Evolutionary conservation across 1,140 invertebrate species (phyloP).

Genomic region (Drosophila hydei): DNA sequence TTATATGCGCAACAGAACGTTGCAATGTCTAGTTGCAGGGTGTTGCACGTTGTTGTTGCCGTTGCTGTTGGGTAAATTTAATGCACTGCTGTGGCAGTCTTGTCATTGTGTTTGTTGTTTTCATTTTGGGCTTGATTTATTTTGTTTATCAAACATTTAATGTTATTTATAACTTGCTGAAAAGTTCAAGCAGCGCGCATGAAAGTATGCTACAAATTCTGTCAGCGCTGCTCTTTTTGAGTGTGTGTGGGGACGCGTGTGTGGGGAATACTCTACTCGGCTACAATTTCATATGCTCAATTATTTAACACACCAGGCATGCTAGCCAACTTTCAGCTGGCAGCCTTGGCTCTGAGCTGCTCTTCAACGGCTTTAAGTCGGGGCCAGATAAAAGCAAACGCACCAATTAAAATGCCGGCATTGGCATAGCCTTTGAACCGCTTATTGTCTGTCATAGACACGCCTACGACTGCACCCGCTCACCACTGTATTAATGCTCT

Average conservation of each 20-base stretch:
- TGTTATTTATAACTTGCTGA: slow-evolving; percentile 72
- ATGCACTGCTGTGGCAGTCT: slow-evolving; percentile 48
- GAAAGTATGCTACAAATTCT: slow-evolving; percentile 54
- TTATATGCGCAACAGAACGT: slow-evolving; percentile 53
- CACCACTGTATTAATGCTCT: slow-evolving; percentile 61
- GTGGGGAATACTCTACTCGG: slow-evolving; percentile 58
- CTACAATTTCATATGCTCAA: slow-evolving; percentile 75
- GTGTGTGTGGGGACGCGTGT: background rate
- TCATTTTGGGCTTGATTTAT: slow-evolving; percentile 64
- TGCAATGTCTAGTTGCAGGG: slow-evolving; percentile 33
- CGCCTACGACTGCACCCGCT: slow-evolving; percentile 64
- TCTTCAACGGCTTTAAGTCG: slow-evolving; percentile 61
- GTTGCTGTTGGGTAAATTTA: slow-evolving; percentile 48
- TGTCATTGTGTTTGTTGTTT: slow-evolving; percentile 17
- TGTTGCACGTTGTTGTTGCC: slow-evolving; percentile 28
- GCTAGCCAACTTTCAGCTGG: slow-evolving; percentile 41
- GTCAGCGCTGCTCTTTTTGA: slow-evolving; percentile 12
- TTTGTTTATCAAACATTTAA: slow-evolving; percentile 74
- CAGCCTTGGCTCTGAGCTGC: slow-evolving; percentile 7
- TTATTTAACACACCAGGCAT: slow-evolving; percentile 67
- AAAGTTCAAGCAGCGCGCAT: slow-evolving; percentile 58
- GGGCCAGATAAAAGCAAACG: slow-evolving; percentile 17
- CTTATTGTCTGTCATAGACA: slow-evolving; percentile 71
- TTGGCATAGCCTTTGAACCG: slow-evolving; percentile 69
- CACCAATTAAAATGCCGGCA: slow-evolving; percentile 66